Percentiles rank a stretch among this genome's conserved stretches.
phyloP scores from a whole-genome alignment of 2,113 vertebrate species.

The Pardalotus punctatus region DNA sequence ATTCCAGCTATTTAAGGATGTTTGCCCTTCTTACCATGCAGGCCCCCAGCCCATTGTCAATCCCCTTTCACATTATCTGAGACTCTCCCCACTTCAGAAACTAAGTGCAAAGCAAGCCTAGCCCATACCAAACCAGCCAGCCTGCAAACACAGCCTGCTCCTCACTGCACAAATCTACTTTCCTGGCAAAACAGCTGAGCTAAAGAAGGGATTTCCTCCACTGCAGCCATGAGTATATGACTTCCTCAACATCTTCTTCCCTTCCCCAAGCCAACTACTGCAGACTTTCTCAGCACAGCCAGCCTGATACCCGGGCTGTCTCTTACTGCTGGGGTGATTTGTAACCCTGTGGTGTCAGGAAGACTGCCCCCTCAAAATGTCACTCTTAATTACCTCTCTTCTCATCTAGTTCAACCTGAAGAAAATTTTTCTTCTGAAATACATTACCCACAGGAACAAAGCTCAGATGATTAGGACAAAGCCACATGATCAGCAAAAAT shows the following conservation, averaged over 20 bases:
- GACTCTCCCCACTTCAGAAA: neutral
- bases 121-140: neutral
- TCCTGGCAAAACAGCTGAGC: neutral
- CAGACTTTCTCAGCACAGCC: neutral
- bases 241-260: neutral
- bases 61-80: neutral
- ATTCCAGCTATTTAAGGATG: neutral
- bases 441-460: neutral
- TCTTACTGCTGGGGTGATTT: neutral
- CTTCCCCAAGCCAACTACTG: neutral
- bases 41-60: neutral
- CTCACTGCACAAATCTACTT: neutral
- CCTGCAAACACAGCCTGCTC: neutral
- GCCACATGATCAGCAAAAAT: neutral
- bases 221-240: neutral
- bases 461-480: neutral
- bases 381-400: neutral
- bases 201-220: neutral
- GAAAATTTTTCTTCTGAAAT: neutral
- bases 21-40: neutral
- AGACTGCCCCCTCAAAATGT: neutral
- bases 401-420: neutral
- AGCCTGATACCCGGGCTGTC: neutral
- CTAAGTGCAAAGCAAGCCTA: neutral
- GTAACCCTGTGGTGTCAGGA: neutral